phyloP scores from a whole-genome alignment of 2,113 vertebrate genomes.

The rabbit (Oryctolagus cuniculus) region DNA sequence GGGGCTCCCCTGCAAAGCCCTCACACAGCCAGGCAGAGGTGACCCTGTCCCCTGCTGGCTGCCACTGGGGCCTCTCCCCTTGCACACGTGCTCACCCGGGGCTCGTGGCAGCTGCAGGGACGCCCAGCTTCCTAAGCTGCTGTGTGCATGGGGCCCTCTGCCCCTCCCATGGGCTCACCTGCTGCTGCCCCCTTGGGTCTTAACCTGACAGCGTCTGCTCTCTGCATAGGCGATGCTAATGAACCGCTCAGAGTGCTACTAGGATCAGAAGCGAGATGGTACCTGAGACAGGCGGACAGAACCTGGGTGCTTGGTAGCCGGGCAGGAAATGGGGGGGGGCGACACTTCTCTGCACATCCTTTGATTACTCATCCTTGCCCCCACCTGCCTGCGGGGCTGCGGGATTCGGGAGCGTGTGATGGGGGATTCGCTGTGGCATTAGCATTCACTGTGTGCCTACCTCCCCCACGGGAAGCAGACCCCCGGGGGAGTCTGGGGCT shows the following conservation, averaged over 20 bases:
- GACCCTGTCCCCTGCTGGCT: not conserved
- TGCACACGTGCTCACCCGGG: not conserved
- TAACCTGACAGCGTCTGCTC: not conserved
- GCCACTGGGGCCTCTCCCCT: not conserved
- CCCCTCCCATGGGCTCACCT: not conserved
- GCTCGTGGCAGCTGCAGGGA: not conserved
- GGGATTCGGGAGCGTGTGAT: not conserved
- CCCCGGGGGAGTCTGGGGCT: too few relatives aligned
- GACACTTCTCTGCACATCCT: not conserved
- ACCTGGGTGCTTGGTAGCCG: not conserved
- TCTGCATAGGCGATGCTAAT: not conserved
- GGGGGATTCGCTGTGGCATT: not conserved
- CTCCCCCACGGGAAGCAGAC: not conserved
- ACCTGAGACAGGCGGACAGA: not conserved
- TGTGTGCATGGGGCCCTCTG: not conserved
- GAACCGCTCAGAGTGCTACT: not conserved
- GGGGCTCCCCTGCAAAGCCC: not conserved
- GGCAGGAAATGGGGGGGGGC: not conserved
- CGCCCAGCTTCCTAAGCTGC: not conserved
- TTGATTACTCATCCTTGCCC: not conserved
- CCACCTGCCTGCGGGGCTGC: not conserved
- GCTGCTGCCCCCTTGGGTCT: not conserved
- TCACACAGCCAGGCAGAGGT: too few relatives aligned
- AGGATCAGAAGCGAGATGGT: not conserved
- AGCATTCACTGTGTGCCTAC: not conserved